Evolutionary conservation across 2,113 vertebrate genomes (phyloP).

Genomic region (Scomber scombrus): DNA sequence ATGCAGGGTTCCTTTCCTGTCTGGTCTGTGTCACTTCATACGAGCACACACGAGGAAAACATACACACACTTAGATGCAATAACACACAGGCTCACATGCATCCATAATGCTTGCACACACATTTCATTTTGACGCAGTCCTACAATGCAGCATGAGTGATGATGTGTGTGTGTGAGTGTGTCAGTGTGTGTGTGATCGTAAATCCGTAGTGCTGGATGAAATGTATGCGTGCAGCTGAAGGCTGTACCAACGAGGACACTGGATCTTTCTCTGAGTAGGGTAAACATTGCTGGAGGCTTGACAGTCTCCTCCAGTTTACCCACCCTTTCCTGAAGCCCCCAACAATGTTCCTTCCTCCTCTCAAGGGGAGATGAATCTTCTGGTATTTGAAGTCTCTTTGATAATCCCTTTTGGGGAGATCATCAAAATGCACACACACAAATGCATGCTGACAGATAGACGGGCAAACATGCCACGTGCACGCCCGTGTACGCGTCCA

Average conservation of each 20-base stretch:
- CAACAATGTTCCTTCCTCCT: background rate
- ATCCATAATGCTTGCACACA: slow-evolving; percentile 24
- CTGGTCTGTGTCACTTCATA: background rate
- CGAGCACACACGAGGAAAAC: slow-evolving; percentile 4
- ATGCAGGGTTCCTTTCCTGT: background rate
- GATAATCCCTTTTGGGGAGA: slow-evolving; percentile 33
- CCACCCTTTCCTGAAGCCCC: background rate
- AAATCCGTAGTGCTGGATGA: slow-evolving; percentile 2
- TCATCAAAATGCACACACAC: slow-evolving; percentile 21
- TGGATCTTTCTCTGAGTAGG: slow-evolving; percentile 54
- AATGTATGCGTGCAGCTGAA: slow-evolving; percentile 42
- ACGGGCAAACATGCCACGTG: background rate
- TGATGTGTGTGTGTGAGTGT: slow-evolving; percentile 10
- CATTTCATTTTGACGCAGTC: slow-evolving; percentile 53
- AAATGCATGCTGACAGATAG: slow-evolving; percentile 39
- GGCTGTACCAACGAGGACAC: slow-evolving; percentile 39
- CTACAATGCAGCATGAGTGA: slow-evolving; percentile 35
- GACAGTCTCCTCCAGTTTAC: slow-evolving; percentile 22
- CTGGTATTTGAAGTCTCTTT: slow-evolving; percentile 30
- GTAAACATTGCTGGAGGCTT: slow-evolving; percentile 57
- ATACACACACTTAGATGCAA: slow-evolving; percentile 15
- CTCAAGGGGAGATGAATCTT: slow-evolving; percentile 36
- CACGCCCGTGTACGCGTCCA: background rate
- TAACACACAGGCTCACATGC: background rate
- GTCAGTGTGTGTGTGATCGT: slow-evolving; percentile 3